Base-by-base conservation (phyloP, 2,797 vertebrate species). In the Steatocranus sp. region DNA sequence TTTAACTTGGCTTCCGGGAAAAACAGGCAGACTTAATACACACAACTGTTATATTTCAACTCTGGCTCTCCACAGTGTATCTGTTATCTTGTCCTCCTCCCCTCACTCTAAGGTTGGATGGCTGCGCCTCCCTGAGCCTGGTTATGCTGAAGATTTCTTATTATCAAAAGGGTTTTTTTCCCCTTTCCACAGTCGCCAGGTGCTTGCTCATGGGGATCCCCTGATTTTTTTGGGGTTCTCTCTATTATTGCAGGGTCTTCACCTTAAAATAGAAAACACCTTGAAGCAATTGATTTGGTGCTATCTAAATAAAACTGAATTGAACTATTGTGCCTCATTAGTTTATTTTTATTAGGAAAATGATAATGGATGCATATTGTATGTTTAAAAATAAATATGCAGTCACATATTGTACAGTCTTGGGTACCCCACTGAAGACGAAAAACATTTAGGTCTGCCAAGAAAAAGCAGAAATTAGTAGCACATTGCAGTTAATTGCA, bases 381-480 rank as follows among this genome's bases (percentile, higher is more conserved):
- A 58, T n/a, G 23, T 51, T 76, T 70, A 50, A 58, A 43, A 9
- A 38, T 23, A 38, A 88, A 48, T 76, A 25, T 49, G 32, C 38
- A 78, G 32, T 68, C 18, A 17, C 54, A 53, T 38, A 76, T 5
- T 82, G 12, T 83, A 75, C 58, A 78, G 20, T 36, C 43, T 61
- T 34, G 74, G 68, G 58, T 49, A 43, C 9, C 80, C 2, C 50
- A 17, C 17, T 38, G 14, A 49, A 79, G 18, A 75, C 17, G 75
- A 30, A 79, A 53, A 5, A 6, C 25, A 38, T 49, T 8, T 51
- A 46, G 23, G 38, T 27, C 17, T 75, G 23, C 20, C 46, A 27
- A 78, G 63, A 36, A 79, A 81, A 50, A 79, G 18, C 11, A 80
- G 80, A 70, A 76, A 75, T 41, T 10, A 63, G 41, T 7, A 48